These are phyloP conservation scores for Ariopsis seemanni DNA, from an alignment of 2,113 vertebrate species.

Conservation along the genomic window DNA sequence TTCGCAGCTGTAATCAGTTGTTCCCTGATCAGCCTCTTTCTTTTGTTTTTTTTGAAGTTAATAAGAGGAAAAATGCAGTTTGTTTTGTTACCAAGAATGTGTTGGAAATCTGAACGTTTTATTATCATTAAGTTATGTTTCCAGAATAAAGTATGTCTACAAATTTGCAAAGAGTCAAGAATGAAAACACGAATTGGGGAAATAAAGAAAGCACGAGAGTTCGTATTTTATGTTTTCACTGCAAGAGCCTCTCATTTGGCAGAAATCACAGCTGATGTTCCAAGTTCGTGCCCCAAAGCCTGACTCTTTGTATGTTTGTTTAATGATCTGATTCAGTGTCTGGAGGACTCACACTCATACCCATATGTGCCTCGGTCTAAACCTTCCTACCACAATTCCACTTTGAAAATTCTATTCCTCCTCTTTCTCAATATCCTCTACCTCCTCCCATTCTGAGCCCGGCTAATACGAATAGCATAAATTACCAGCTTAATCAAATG, in stretches of 20 bases:
- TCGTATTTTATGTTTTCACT: background rate
- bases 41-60: background rate
- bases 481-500: conserved; percentile 73
- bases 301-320: conserved; percentile 48
- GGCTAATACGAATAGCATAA: conserved; percentile 62
- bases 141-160: background rate
- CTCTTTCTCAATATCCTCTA: conserved; percentile 16
- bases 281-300: conserved; percentile 25
- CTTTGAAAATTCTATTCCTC: conserved; percentile 20
- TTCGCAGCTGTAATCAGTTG: background rate
- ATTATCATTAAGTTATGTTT: background rate
- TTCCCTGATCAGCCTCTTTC: background rate
- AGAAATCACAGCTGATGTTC: conserved; percentile 22
- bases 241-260: conserved; percentile 26
- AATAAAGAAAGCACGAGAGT: background rate
- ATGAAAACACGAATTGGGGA: background rate
- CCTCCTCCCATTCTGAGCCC: conserved; percentile 30
- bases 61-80: background rate
- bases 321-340: conserved; percentile 48
- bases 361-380: background rate
- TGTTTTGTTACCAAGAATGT: background rate
- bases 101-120: background rate
- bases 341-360: conserved; percentile 25
- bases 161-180: background rate
- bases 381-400: conserved; percentile 22